These are phyloP conservation scores for Saturnia pavonia DNA, from an alignment of 2,888 invertebrate genomes.

Conservation along the genomic window DNA sequence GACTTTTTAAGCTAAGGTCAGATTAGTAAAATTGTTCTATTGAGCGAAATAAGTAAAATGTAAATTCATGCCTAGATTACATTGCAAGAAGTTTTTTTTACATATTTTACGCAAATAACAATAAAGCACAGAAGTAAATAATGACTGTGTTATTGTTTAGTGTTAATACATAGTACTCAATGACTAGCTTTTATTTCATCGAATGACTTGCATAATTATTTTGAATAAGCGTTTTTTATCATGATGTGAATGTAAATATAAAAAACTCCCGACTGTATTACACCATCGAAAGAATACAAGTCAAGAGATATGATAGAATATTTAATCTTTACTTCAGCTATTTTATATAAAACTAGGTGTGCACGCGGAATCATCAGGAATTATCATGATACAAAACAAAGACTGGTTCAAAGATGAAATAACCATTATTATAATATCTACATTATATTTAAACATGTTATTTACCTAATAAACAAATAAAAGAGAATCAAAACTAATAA, in stretches of 20 bases:
- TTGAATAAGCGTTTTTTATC: neutral
- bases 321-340: no score
- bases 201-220: slow-evolving; percentile 3
- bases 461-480: neutral
- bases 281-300: neutral
- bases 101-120: neutral
- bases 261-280: neutral
- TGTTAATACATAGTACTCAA: neutral
- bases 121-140: neutral
- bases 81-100: neutral
- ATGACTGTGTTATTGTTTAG: neutral
- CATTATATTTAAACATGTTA: no score
- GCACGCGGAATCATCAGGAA: no score
- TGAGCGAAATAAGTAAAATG: neutral
- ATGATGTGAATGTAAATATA: neutral
- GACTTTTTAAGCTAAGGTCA: no score
- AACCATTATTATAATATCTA: no score
- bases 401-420: no score
- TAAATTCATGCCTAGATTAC: neutral
- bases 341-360: no score
- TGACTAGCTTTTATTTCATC: neutral
- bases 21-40: no score
- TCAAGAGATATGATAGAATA: neutral
- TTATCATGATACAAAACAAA: no score
- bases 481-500: neutral